Base-by-base conservation (phyloP, 2,797 vertebrate species). In the Enteromius argenteus region DNA sequence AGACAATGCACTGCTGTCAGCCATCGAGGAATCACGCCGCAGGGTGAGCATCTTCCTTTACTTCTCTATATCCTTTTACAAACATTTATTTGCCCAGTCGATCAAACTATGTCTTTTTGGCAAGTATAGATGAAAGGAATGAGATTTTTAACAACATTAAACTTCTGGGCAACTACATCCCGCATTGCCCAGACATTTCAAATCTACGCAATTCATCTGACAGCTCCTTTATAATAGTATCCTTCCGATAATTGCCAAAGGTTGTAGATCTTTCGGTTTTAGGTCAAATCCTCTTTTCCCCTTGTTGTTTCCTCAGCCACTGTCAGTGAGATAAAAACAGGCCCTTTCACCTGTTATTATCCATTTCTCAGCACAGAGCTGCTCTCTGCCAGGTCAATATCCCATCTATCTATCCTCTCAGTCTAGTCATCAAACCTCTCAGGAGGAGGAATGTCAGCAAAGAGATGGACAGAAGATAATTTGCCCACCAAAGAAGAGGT, bases 21-120 rank as follows among this genome's bases (percentile, higher is more conserved):
- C 97, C 89, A 99, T 99, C 60, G 98, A 99, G 90, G 98, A 99
- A 90, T 99, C 97, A 27, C 96, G 98, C 85, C 98, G 96, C 93
- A 96, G 97, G 96, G 97, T 99, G 91, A 95, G 97, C 92, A 81
- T 81, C 73, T 44, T 44, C 19, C 53, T 56, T 86, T 78, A 84
- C 11, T 32, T 37, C 42, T 79, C 32, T 69, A 5, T 80, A 75
- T 74, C 23, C 23, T 27, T 58, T 21, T 66, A 62, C 67, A 23
- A 66, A 62, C 9, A 35, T 53, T 53, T 53, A 9, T 13, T 62
- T 56, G 51, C 35, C 49, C 39, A 37, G 44, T 77, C 1, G 14
- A 30, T 32, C 73, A 77, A 58, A 58, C 64, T 3, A 8, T 51
- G 27, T 46, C 10, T 79, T 60, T 44, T 2, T 62, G 10, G 35